phyloP scores from a whole-genome alignment of 2,113 vertebrate genomes.

The Sylvilagus bachmani region DNA sequence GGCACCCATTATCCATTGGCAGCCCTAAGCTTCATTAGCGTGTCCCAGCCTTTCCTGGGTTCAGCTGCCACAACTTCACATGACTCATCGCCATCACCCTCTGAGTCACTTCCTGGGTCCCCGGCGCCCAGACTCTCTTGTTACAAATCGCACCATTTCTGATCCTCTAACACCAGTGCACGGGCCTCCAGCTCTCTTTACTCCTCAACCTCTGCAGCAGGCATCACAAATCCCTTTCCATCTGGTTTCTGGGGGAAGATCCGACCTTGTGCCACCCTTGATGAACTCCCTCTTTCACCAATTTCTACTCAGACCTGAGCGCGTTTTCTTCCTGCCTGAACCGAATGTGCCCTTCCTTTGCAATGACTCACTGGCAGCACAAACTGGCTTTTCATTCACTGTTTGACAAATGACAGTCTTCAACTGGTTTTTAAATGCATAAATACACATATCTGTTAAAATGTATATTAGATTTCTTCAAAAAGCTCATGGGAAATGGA shows the following conservation, averaged over 20 bases:
- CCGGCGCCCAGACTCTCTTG: background rate
- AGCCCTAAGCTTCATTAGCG: background rate
- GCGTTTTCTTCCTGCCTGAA: background rate
- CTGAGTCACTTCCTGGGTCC: conserved; percentile 28
- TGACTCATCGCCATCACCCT: background rate
- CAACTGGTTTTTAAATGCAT: background rate
- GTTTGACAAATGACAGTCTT: background rate
- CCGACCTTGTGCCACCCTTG: background rate
- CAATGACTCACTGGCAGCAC: background rate
- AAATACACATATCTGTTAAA: background rate
- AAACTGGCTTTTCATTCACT: background rate
- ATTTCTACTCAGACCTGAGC: background rate
- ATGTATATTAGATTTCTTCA: too few relatives aligned
- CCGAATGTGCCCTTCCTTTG: background rate
- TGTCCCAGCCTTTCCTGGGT: background rate
- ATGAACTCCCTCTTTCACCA: background rate
- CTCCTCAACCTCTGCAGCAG: background rate
- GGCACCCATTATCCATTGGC: background rate
- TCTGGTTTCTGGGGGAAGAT: background rate
- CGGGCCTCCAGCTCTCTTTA: background rate
- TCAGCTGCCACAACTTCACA: background rate
- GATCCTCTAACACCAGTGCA: background rate
- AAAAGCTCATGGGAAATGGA: too few relatives aligned
- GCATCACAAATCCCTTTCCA: background rate
- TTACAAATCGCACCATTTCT: background rate